Conservation (phyloP, 1,140 invertebrate genomes). For the Drosophila rhopaloa region DNA sequence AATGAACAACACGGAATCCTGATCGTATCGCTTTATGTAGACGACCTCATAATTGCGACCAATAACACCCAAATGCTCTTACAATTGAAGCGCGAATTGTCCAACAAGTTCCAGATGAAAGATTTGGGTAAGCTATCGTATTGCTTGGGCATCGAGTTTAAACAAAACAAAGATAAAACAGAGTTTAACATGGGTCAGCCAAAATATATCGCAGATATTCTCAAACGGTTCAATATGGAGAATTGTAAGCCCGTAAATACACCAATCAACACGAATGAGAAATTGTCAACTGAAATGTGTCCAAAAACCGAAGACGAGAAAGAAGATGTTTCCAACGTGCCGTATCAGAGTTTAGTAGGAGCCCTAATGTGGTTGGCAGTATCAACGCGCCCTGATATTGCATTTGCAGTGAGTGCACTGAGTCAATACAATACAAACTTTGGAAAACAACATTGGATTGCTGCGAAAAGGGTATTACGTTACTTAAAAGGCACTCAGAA, state of each 20-base stretch:
- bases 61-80: neutral
- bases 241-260: neutral
- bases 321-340: neutral
- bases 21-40: conserved; percentile 2
- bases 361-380: conserved; percentile 2
- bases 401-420: neutral
- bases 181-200: conserved; percentile 1
- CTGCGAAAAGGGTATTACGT: neutral
- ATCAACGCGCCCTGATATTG: conserved; percentile 1
- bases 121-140: no score
- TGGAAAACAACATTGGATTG: neutral
- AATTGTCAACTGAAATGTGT: conserved; percentile 10
- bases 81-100: neutral
- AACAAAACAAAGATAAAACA: neutral
- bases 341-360: neutral
- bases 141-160: no score
- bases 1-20: neutral
- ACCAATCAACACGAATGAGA: conserved; percentile 1
- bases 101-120: neutral
- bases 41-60: neutral
- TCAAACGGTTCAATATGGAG: neutral
- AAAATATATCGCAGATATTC: neutral
- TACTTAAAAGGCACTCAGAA: neutral
- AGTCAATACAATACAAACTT: conserved; percentile 2
- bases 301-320: conserved; percentile 3